Base-by-base conservation (phyloP, 2,797 vertebrate genomes). In the Myotis vivesi region DNA sequence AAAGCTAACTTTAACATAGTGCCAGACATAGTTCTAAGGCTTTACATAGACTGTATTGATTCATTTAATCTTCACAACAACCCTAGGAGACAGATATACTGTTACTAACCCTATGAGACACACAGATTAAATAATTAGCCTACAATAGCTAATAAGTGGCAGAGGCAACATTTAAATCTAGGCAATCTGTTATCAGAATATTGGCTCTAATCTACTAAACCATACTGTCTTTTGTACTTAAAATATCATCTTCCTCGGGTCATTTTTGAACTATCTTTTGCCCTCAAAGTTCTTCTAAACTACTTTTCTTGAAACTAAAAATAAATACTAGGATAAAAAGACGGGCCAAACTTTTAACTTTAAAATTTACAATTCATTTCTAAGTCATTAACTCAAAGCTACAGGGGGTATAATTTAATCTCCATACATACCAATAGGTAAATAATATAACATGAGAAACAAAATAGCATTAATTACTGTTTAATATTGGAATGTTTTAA, bases 301-400 rank as follows among this genome's bases (percentile, higher is more conserved):
- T 85, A 92, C 36, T 87, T 93, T 95, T 94, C 87, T 94, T 95
- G 41, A 85, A 89, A 79, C 33, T 80, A 33, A 92, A 96, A 83
- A 66, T 11, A 94, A 96, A 84, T 28, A 77, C 25, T 59, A 36
- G 5, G 46, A 92, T 77, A 83, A 87, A 89, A 92, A 93, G 51
- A 72, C n/a, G 23, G 36, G 49, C 36, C 80, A 87, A 90, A 94
- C 71, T 93, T 93, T 86, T 41, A 94, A 92, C 46, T 84, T 92
- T 95, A 88, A 90, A 94, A 94, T 93, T 64, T 89, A 84, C 76
- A n/a, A 96, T 91, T 89, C 76, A 96, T 91, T 95, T 95, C 81
- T 77, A 96, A 96, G 51, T 85, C 28, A 85, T 55, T 85, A 89
- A n/a, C 59, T 96, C 87, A 94, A 95, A 92, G 28, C 17, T 93